Conservation (phyloP, 2,113 vertebrate genomes). For the Pituophis catenifer region DNA sequence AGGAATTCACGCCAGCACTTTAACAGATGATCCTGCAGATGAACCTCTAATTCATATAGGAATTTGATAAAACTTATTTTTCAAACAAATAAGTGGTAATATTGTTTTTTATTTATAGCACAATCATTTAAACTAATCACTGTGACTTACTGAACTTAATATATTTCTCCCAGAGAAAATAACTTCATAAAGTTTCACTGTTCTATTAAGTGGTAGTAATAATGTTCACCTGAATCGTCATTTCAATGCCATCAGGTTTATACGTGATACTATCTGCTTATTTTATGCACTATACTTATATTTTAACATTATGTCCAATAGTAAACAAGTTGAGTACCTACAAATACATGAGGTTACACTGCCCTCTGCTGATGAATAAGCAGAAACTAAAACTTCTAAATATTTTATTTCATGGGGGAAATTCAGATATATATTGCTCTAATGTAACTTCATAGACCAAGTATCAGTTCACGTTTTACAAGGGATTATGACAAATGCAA, state of each 20-base stretch:
- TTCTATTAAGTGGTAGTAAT: conserved; percentile 41
- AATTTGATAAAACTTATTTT: background rate
- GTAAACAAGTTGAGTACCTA: conserved; percentile 41
- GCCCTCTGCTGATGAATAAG: conserved; percentile 69
- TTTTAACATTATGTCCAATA: conserved; percentile 42
- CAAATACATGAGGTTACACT: conserved; percentile 50
- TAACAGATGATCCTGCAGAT: background rate
- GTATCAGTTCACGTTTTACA: conserved; percentile 21
- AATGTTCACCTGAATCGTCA: conserved; percentile 43
- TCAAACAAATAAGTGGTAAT: conserved; percentile 9
- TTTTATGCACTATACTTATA: conserved; percentile 48
- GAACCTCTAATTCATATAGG: background rate
- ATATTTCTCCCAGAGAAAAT: conserved; percentile 23
- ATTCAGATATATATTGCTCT: conserved; percentile 27
- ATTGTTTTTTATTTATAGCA: conserved; percentile 6
- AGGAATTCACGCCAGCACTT: background rate
- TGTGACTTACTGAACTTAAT: conserved; percentile 11
- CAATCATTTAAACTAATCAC: conserved; percentile 19
- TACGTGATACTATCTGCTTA: conserved; percentile 45
- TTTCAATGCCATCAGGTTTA: conserved; percentile 50
- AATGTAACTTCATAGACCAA: conserved; percentile 32
- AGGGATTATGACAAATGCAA: conserved; percentile 7
- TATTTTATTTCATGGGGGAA: background rate
- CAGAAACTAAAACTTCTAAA: background rate
- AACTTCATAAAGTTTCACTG: conserved; percentile 29